Evolutionary conservation across 2,888 invertebrate genomes (phyloP).

Genomic region (Sphecodes monilicornis): DNA sequence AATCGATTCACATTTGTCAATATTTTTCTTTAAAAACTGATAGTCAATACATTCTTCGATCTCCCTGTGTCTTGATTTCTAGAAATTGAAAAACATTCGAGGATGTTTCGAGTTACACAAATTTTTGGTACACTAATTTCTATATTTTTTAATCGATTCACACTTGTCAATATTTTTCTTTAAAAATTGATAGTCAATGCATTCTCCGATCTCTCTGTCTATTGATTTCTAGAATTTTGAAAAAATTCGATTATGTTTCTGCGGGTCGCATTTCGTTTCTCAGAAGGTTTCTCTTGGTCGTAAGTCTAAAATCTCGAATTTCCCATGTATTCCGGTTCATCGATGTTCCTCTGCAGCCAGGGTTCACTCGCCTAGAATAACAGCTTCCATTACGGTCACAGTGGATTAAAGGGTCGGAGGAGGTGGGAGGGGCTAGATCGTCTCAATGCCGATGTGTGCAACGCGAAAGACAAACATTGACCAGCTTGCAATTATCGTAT

Average conservation of each 20-base stretch:
- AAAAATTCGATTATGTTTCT: neutral
- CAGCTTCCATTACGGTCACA: neutral
- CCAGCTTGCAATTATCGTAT: neutral
- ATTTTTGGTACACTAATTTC: too few species aligned
- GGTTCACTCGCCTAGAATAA: neutral
- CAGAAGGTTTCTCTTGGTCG: neutral
- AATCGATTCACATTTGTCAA: too few species aligned
- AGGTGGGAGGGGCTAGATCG: neutral
- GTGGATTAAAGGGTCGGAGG: neutral
- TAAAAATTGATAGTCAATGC: too few species aligned
- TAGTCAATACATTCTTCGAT: too few species aligned
- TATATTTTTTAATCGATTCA: too few species aligned
- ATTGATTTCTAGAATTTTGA: neutral
- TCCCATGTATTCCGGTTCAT: neutral
- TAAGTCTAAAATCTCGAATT: neutral
- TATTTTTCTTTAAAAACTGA: too few species aligned
- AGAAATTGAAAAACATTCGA: too few species aligned
- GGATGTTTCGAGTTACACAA: too few species aligned
- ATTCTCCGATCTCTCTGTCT: neutral
- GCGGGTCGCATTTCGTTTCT: neutral
- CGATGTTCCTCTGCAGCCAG: neutral
- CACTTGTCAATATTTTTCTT: too few species aligned
- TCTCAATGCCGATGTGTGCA: neutral
- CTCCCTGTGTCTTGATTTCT: too few species aligned
- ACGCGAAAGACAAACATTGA: slow-evolving; percentile 7